phyloP scores from a whole-genome alignment of 2,797 vertebrate genomes.

The Gymnopithys bicolor region DNA sequence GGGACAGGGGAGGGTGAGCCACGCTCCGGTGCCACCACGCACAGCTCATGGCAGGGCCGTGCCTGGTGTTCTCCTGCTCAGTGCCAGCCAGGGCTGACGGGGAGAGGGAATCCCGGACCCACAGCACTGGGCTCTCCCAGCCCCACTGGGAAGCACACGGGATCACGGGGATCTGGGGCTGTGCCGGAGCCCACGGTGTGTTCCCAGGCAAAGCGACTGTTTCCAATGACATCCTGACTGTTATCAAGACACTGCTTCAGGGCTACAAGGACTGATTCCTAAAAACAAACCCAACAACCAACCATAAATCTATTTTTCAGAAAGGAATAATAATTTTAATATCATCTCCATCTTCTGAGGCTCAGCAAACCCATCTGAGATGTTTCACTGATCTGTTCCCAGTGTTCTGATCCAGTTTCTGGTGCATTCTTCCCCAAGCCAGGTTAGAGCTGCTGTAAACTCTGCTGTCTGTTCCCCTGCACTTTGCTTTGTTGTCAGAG shows the following conservation, averaged over 20 bases:
- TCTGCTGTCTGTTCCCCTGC: not conserved
- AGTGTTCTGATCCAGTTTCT: not conserved
- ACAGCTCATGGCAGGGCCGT: not conserved
- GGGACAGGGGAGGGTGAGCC: not conserved
- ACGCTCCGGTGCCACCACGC: not conserved
- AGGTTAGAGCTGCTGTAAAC: not conserved
- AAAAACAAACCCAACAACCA: not conserved
- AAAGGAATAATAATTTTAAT: slow-evolving; percentile 7
- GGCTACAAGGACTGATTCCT: slow-evolving; percentile 64
- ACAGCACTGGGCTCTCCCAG: not conserved
- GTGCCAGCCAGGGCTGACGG: slow-evolving; percentile 20
- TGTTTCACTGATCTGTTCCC: not conserved
- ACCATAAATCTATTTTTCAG: slow-evolving; percentile 48
- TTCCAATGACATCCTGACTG: slow-evolving; percentile 65
- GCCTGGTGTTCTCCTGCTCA: slow-evolving; percentile 27
- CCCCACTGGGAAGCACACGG: rapidly evolving
- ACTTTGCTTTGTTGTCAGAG: not conserved
- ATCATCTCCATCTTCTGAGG: not conserved
- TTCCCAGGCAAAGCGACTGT: slow-evolving; percentile 28
- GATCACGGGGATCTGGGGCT: not conserved
- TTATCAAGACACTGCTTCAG: slow-evolving; percentile 65
- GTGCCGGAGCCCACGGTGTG: not conserved
- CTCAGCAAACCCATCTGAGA: not conserved
- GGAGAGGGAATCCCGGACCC: not conserved
- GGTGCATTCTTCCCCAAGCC: not conserved